A percentile compares a stretch with the other conserved stretches of the same genome.
These are phyloP conservation scores for Harlomillsia oculata DNA, from an alignment of 1,140 invertebrate species.

Conservation along the genomic window DNA sequence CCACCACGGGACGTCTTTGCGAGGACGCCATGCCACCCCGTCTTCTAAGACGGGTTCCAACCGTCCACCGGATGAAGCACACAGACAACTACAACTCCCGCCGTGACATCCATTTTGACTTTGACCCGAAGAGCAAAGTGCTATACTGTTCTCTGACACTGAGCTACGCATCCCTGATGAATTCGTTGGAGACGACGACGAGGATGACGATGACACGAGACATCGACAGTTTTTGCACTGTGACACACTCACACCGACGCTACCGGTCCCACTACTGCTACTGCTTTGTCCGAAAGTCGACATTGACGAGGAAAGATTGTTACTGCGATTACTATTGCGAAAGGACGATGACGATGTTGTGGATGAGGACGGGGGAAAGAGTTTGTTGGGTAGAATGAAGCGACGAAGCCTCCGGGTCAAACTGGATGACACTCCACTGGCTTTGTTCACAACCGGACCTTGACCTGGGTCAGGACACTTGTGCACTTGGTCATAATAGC, in stretches of 20 bases:
- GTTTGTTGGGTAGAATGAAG: constrained; percentile 27
- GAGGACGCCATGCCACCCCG: constrained; percentile 38
- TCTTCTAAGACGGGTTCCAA: constrained; percentile 30
- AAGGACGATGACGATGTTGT: neutral
- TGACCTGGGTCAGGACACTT: too few species aligned
- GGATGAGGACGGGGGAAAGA: constrained; percentile 10
- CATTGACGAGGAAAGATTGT: too few species aligned
- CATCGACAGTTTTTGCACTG: neutral
- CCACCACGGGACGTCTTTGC: constrained; percentile 69
- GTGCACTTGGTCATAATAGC: too few species aligned
- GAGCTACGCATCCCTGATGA: constrained; percentile 22
- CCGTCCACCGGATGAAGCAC: constrained; percentile 14
- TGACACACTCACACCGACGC: too few species aligned
- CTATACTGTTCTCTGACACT: constrained; percentile 32
- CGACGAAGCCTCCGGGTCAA: constrained; percentile 22
- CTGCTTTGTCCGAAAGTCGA: too few species aligned
- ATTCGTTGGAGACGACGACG: neutral
- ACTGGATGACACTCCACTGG: too few species aligned
- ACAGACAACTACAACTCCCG: constrained; percentile 4
- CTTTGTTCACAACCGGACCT: too few species aligned
- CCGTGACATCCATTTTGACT: neutral
- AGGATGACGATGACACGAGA: neutral
- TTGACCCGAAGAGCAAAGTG: neutral
- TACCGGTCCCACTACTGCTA: too few species aligned
- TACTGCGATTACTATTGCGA: neutral